phyloP scores from a whole-genome alignment of 2,888 invertebrate species.

The Dryococelus australis region DNA sequence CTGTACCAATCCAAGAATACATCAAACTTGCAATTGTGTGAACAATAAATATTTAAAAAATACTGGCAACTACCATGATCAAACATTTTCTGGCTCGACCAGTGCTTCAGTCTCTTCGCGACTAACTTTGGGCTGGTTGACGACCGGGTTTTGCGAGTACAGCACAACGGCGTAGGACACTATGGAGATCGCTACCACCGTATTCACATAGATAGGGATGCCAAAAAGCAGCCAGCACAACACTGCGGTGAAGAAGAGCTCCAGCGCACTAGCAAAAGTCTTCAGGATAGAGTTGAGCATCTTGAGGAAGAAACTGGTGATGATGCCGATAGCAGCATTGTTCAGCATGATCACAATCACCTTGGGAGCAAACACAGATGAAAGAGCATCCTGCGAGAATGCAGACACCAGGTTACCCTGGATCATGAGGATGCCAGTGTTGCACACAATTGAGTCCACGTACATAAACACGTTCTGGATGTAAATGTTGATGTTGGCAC shows the following conservation, averaged over 20 bases:
- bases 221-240: slow-evolving; percentile 85
- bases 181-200: slow-evolving; percentile 79
- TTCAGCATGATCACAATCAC: slow-evolving; percentile 85
- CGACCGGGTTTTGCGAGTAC: slow-evolving; percentile 89
- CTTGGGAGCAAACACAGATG: slow-evolving; percentile 69
- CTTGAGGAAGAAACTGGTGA: slow-evolving; percentile 92
- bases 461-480: slow-evolving; percentile 97
- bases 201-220: slow-evolving; percentile 84
- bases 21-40: background rate
- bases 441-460: slow-evolving; percentile 91
- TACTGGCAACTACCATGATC: background rate
- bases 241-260: slow-evolving; percentile 88
- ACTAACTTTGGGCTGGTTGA: slow-evolving; percentile 31
- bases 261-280: slow-evolving; percentile 94
- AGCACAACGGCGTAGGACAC: slow-evolving; percentile 85
- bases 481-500: slow-evolving; percentile 85
- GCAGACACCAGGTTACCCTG: slow-evolving; percentile 71
- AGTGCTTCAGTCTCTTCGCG: background rate
- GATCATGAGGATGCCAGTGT: slow-evolving; percentile 72
- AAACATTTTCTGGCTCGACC: background rate
- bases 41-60: background rate
- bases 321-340: slow-evolving; percentile 90
- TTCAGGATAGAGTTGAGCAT: slow-evolving; percentile 94
- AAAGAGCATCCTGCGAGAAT: slow-evolving; percentile 65
- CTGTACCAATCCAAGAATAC: background rate